Percentiles rank a stretch among this genome's conserved stretches.
These are phyloP conservation scores for Toxotes chatareus DNA, from an alignment of 2,113 vertebrate species.

Conservation along the genomic window DNA sequence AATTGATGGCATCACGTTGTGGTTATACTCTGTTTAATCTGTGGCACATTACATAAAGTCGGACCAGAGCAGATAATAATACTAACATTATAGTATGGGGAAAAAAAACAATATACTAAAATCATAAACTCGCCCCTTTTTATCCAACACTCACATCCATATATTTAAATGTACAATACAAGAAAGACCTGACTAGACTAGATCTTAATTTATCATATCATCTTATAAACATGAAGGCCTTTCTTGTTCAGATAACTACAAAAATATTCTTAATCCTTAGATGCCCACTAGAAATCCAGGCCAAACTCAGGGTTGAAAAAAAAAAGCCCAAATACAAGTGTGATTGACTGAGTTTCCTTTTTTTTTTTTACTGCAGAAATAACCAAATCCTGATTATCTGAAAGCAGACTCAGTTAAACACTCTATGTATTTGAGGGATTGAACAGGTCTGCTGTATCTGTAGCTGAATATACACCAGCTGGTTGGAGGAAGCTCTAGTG, in stretches of 20 bases:
- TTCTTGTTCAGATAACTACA: slow-evolving; percentile 40
- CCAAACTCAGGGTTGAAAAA: slow-evolving; percentile 36
- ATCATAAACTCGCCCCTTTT: slow-evolving; percentile 55
- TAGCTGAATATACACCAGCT: slow-evolving; percentile 31
- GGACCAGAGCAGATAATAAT: slow-evolving; percentile 16
- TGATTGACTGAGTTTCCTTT: slow-evolving; percentile 37
- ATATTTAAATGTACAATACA: slow-evolving; percentile 57
- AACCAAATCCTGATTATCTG: neutral
- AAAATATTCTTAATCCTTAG: slow-evolving; percentile 41
- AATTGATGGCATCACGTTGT: neutral
- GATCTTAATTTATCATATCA: slow-evolving; percentile 53
- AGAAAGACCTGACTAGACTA: neutral
- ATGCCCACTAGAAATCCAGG: slow-evolving; percentile 31
- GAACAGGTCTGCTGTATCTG: slow-evolving; percentile 12
- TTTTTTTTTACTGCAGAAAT: slow-evolving; percentile 6
- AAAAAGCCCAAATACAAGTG: slow-evolving; percentile 40
- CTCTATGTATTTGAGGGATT: slow-evolving; percentile 34
- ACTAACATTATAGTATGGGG: slow-evolving; percentile 46
- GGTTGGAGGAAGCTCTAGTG: slow-evolving; percentile 42
- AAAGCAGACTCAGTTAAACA: slow-evolving; percentile 44
- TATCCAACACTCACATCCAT: slow-evolving; percentile 49
- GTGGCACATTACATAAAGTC: slow-evolving; percentile 26
- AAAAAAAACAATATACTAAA: slow-evolving; percentile 28
- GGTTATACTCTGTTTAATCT: slow-evolving; percentile 24
- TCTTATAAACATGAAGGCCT: slow-evolving; percentile 25